These are phyloP conservation scores for Rotaria magnacalcarata DNA, from an alignment of 2,888 invertebrate genomes.

Conservation along the genomic window DNA sequence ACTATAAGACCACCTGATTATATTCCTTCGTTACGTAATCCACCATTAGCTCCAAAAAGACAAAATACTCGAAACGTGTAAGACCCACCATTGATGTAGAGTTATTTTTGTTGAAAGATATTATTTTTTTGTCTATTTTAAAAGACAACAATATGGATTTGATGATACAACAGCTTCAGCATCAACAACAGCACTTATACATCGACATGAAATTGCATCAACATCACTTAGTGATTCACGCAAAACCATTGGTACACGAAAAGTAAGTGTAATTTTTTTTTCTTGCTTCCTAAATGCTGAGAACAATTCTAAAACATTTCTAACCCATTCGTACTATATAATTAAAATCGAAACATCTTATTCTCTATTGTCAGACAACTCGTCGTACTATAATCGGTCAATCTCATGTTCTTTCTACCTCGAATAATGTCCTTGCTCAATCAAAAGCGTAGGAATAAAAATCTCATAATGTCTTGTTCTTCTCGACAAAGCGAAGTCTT, in stretches of 20 bases:
- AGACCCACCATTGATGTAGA: neutral
- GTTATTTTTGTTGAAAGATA: too few relatives aligned
- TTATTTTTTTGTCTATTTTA: neutral
- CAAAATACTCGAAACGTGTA: slow-evolving; percentile 19
- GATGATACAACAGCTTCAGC: neutral
- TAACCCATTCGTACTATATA: too few relatives aligned
- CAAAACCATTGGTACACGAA: neutral
- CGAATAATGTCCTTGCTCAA: neutral
- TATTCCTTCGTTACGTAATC: neutral
- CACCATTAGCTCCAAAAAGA: slow-evolving; percentile 27
- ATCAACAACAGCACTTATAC: neutral
- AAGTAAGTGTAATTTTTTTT: neutral
- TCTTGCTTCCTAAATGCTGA: too few relatives aligned
- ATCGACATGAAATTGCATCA: neutral
- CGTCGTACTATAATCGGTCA: too few relatives aligned
- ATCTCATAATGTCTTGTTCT: too few relatives aligned
- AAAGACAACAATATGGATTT: slow-evolving; percentile 5
- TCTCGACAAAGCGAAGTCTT: too few relatives aligned
- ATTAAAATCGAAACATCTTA: too few relatives aligned
- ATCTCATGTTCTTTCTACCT: neutral
- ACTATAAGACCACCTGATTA: slow-evolving; percentile 15
- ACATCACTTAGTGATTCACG: neutral
- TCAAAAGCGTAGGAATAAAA: neutral
- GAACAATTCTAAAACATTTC: too few relatives aligned
- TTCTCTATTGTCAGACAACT: too few relatives aligned